A percentile compares a stretch with the other conserved stretches of the same genome.
These are phyloP conservation scores for Pristionchus mayeri DNA, from an alignment of 2,888 invertebrate species.

Conservation along the genomic window DNA sequence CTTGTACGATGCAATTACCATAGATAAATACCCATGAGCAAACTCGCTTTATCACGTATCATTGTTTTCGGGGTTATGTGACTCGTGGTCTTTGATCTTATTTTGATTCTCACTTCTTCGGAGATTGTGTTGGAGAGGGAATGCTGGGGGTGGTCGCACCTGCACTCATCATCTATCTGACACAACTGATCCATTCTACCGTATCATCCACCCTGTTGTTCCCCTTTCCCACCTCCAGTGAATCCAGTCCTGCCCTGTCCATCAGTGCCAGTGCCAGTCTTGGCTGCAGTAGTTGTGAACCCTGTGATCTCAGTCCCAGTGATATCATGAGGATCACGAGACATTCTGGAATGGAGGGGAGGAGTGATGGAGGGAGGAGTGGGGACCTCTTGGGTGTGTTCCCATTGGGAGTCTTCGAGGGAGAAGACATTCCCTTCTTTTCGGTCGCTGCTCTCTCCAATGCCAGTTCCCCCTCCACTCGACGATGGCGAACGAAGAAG, in stretches of 20 bases:
- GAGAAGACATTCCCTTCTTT: not conserved
- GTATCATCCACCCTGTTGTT: not conserved
- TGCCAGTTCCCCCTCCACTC: not conserved
- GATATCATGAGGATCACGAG: not conserved
- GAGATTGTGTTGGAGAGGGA: not conserved
- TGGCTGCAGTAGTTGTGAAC: not conserved
- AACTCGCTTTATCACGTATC: conserved; percentile 8
- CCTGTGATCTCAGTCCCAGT: not conserved
- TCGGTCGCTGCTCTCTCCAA: not conserved
- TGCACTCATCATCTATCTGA: not conserved
- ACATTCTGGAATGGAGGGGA: conserved; percentile 16
- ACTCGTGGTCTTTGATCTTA: not conserved
- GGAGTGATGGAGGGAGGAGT: no score
- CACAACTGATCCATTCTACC: not conserved
- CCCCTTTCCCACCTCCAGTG: no score
- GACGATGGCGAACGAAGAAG: not conserved
- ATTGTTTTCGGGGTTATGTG: not conserved
- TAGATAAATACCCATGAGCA: not conserved
- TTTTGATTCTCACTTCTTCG: not conserved
- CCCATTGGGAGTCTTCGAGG: not conserved
- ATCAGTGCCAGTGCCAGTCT: not conserved
- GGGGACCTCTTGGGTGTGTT: not conserved
- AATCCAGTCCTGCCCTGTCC: not conserved
- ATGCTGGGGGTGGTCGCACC: not conserved
- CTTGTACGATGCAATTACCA: not conserved